Evolutionary conservation across 64 coral and sea anemone genomes (phyloP).

Genomic region (Montipora cactus): DNA sequence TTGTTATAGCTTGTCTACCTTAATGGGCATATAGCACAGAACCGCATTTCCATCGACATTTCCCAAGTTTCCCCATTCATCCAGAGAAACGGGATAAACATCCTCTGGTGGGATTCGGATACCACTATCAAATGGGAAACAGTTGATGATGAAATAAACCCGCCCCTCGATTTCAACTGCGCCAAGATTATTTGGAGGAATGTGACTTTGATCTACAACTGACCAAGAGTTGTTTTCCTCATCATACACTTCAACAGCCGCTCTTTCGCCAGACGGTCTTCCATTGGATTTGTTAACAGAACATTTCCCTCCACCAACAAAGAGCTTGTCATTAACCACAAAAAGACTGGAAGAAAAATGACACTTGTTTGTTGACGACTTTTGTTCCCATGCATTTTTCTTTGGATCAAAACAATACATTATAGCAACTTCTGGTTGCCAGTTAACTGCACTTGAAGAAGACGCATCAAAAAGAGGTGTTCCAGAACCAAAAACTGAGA

Average conservation of each 20-base stretch:
- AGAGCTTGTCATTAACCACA: constrained; percentile 1
- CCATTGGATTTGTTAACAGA: not conserved
- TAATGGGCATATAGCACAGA: not conserved
- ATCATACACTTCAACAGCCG: constrained; percentile 25
- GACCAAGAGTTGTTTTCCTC: constrained; percentile 23
- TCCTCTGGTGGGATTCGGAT: constrained; percentile 52
- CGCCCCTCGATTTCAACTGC: constrained; percentile 33
- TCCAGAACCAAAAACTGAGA: no score
- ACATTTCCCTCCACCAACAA: not conserved
- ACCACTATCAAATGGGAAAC: constrained; percentile 25
- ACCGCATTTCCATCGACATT: not conserved
- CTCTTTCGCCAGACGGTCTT: not conserved
- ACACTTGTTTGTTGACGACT: not conserved
- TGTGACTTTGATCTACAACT: constrained; percentile 19
- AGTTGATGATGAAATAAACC: constrained; percentile 40
- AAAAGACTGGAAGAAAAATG: constrained; percentile 23
- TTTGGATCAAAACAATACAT: not conserved
- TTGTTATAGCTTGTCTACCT: not conserved
- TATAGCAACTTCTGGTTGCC: no score
- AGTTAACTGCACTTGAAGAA: no score
- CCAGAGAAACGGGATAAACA: constrained; percentile 30
- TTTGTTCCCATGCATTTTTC: constrained; percentile 4
- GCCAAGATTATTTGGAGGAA: constrained; percentile 46
- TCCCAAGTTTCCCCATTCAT: constrained; percentile 38
- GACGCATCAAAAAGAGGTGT: no score